These are phyloP conservation scores for Hemaris fuciformis DNA, from an alignment of 2,888 invertebrate species.

Conservation along the genomic window DNA sequence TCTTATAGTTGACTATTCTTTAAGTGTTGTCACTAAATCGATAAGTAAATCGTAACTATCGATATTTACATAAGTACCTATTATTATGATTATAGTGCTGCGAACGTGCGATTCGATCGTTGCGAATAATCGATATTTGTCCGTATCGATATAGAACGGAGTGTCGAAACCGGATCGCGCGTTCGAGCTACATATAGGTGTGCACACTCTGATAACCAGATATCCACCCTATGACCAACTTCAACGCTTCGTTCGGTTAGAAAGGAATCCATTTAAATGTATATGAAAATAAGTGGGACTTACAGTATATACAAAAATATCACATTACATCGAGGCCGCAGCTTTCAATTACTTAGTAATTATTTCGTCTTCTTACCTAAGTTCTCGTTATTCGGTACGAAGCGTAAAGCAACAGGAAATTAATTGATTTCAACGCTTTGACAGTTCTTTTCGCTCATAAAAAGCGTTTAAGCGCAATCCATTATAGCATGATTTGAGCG, in stretches of 20 bases:
- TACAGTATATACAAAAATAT: slow-evolving; percentile 82
- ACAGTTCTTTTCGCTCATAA: not conserved
- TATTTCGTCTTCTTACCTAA: slow-evolving; percentile 75
- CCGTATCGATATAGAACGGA: slow-evolving; percentile 12
- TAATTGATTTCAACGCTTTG: not conserved
- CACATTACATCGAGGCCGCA: slow-evolving; percentile 82
- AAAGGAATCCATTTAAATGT: slow-evolving; percentile 80
- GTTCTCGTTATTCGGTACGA: slow-evolving; percentile 63
- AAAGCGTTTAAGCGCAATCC: slow-evolving; percentile 11
- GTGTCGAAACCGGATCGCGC: slow-evolving; percentile 29
- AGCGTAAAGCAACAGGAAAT: slow-evolving; percentile 53
- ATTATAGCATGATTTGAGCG: slow-evolving; percentile 8
- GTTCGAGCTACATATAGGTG: slow-evolving; percentile 37
- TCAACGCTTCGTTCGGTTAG: slow-evolving; percentile 67
- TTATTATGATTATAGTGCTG: slow-evolving; percentile 20
- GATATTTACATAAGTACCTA: slow-evolving; percentile 75
- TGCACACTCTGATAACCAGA: slow-evolving; percentile 48
- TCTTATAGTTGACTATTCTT: slow-evolving; percentile 70
- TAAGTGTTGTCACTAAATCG: slow-evolving; percentile 56
- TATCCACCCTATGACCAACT: slow-evolving; percentile 57
- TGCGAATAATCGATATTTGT: slow-evolving; percentile 22
- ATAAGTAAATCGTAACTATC: slow-evolving; percentile 62
- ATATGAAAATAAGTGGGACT: slow-evolving; percentile 81
- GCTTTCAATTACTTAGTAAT: slow-evolving; percentile 78
- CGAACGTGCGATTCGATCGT: slow-evolving; percentile 27